Base-by-base conservation (phyloP, 2,888 invertebrate species). In the Toxonevra muliebris region DNA sequence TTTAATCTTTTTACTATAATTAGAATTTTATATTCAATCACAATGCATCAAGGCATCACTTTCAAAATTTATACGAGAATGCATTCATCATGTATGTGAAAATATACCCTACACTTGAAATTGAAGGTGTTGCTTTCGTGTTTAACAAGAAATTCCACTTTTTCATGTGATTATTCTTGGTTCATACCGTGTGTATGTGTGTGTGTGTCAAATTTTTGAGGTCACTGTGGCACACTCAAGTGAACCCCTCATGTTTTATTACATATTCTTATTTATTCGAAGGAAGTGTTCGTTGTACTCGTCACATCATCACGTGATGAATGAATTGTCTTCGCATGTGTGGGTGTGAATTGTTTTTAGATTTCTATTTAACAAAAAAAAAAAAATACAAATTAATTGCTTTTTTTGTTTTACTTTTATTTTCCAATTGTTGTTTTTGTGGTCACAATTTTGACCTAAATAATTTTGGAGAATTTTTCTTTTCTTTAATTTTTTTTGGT, bases 71-170 rank as follows among this genome's bases (percentile, higher is more conserved):
- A 12, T 62, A 48, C 13, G n/a, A 13, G 11, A 5, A 48, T 59
- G 59, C 66, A 63, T 60, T 48, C 69, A 69, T 67, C 57, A 65
- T 54, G 55, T 65, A 65, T 58, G 59, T 53, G 52, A 61, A 59
- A 48, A 63, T 55, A 52, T 67, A 42, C 55, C 66, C 53, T 30
- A 30, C 30, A 30, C 30, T 30, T 30, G 30, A 30, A 30, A 53
- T 50, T 61, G 57, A 63, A 63, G 52, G 61, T 69, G 69, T 69
- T 61, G 61, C 41, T 40, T 10, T 61, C 69, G 65, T 69, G 69
- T 69, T 69, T 50, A 65, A 69, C 69, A 61, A 65, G 69, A 65
- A 61, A 65, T 69, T 69, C 69, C 61, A 69, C 69, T 64, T 57
- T 50, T 63, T 57, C 59, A 52, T 65, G 43, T 55, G 64, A 61